Evolutionary conservation across 2,113 vertebrate species (phyloP).

Genomic region (Colius striatus): DNA sequence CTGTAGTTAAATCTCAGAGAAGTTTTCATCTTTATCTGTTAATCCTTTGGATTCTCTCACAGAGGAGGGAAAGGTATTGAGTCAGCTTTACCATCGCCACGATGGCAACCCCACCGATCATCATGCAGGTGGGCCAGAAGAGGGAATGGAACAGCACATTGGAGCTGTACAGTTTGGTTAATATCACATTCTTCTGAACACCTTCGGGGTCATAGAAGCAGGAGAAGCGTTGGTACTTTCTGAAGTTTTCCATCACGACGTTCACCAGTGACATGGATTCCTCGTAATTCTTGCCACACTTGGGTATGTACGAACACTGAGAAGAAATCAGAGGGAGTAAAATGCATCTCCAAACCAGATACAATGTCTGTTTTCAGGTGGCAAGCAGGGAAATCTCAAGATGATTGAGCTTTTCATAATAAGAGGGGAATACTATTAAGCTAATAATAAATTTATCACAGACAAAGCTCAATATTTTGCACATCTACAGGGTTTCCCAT

Average conservation of each 20-base stretch:
- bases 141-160: conserved; percentile 88
- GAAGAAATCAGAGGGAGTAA: background rate
- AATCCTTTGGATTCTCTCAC: conserved; percentile 86
- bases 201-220: conserved; percentile 88
- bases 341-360: background rate
- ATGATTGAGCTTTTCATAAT: conserved; percentile 14
- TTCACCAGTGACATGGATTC: conserved; percentile 81
- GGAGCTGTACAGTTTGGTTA: conserved; percentile 89
- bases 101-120: conserved; percentile 86
- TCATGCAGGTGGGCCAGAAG: conserved; percentile 92
- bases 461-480: conserved; percentile 54
- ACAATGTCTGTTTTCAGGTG: background rate
- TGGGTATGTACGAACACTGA: conserved; percentile 93
- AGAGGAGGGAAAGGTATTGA: conserved; percentile 92
- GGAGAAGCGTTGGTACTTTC: conserved; percentile 84
- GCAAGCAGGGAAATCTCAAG: background rate
- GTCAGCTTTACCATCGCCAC: conserved; percentile 95
- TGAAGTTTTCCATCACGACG: conserved; percentile 89
- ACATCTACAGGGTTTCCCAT: conserved; percentile 27
- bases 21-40: conserved; percentile 81
- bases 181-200: conserved; percentile 83
- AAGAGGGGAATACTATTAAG: conserved; percentile 29
- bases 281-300: conserved; percentile 88
- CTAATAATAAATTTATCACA: conserved; percentile 50
- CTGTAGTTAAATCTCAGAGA: conserved; percentile 51